Evolutionary conservation across 2,888 invertebrate species (phyloP).

Genomic region (Girardia tigrina): DNA sequence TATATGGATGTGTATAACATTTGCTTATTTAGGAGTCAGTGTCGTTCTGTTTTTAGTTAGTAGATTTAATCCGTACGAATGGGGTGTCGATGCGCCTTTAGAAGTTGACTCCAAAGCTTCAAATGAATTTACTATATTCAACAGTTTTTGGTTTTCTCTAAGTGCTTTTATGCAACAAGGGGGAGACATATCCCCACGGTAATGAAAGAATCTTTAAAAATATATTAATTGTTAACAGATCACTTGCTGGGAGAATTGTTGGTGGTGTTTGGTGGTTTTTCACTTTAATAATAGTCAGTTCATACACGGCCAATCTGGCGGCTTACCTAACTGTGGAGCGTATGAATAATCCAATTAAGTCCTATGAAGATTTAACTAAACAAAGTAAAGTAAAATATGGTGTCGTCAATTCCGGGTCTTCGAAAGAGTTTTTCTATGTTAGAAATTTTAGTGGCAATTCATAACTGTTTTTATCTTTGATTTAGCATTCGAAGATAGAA

Average conservation of each 20-base stretch:
- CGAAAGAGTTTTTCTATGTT: slow-evolving; percentile 37
- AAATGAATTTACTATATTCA: slow-evolving; percentile 83
- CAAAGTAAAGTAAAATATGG: slow-evolving; percentile 54
- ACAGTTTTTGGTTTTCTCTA: slow-evolving; percentile 89
- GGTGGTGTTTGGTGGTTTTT: slow-evolving; percentile 99
- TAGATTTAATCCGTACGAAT: slow-evolving; percentile 89
- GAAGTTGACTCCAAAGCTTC: slow-evolving; percentile 53
- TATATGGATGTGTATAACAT: slow-evolving; percentile 75
- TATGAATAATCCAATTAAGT: slow-evolving; percentile 85
- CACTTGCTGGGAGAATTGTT: slow-evolving; percentile 79
- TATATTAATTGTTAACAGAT: no score
- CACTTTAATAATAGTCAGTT: slow-evolving; percentile 86
- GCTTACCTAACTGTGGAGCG: slow-evolving; percentile 91
- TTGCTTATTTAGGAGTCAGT: slow-evolving; percentile 88
- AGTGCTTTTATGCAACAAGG: slow-evolving; percentile 98
- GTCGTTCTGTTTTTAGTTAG: slow-evolving; percentile 91
- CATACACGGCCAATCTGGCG: slow-evolving; percentile 84
- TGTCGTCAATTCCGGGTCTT: slow-evolving; percentile 37
- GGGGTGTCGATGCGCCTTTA: slow-evolving; percentile 53
- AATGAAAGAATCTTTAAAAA: no score
- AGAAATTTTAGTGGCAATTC: no score
- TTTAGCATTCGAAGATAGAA: slow-evolving; percentile 32
- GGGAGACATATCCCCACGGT: slow-evolving; percentile 85
- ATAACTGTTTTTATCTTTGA: no score
- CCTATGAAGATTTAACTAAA: slow-evolving; percentile 72